These are phyloP conservation scores for Armadillidium nasatum DNA, from an alignment of 1,140 invertebrate species.

Conservation along the genomic window DNA sequence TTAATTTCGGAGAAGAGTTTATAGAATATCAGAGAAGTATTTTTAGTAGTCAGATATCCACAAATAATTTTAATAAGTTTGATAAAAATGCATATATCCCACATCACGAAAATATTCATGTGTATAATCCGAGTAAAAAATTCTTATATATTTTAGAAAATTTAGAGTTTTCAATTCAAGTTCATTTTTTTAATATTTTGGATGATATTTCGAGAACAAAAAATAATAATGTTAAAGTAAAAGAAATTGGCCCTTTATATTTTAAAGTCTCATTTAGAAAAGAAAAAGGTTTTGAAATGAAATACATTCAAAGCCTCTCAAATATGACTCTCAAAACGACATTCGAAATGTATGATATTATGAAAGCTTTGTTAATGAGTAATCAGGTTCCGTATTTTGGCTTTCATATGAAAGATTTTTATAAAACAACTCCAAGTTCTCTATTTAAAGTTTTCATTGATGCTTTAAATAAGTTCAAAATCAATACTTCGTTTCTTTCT, in stretches of 20 bases:
- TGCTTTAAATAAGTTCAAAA: slow-evolving; percentile 39
- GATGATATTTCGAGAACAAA: slow-evolving; percentile 13
- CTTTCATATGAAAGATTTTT: slow-evolving; percentile 41
- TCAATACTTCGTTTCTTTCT: slow-evolving; percentile 39
- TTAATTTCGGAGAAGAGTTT: slow-evolving; percentile 40
- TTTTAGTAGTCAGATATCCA: slow-evolving; percentile 29
- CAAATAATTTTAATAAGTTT: slow-evolving; percentile 24
- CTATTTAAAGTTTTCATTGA: slow-evolving; percentile 39
- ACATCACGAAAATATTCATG: slow-evolving; percentile 10
- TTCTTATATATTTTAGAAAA: slow-evolving; percentile 39
- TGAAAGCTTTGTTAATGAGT: slow-evolving; percentile 38
- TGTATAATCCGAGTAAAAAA: slow-evolving; percentile 20
- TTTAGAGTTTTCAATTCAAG: slow-evolving; percentile 36
- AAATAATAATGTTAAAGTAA: slow-evolving; percentile 24
- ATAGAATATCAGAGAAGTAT: slow-evolving; percentile 34
- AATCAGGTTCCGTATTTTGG: slow-evolving; percentile 38
- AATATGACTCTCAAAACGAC: slow-evolving; percentile 35
- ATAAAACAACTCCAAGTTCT: slow-evolving; percentile 34
- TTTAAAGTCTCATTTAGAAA: slow-evolving; percentile 35
- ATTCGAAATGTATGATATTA: slow-evolving; percentile 40
- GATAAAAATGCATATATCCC: slow-evolving; percentile 23
- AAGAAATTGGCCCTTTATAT: slow-evolving; percentile 39
- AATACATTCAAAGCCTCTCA: slow-evolving; percentile 31
- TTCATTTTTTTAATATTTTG: slow-evolving; percentile 40
- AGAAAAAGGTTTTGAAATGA: slow-evolving; percentile 31